Evolutionary conservation across 2,888 invertebrate genomes (phyloP).

Genomic region (Cylloceria caligata): DNA sequence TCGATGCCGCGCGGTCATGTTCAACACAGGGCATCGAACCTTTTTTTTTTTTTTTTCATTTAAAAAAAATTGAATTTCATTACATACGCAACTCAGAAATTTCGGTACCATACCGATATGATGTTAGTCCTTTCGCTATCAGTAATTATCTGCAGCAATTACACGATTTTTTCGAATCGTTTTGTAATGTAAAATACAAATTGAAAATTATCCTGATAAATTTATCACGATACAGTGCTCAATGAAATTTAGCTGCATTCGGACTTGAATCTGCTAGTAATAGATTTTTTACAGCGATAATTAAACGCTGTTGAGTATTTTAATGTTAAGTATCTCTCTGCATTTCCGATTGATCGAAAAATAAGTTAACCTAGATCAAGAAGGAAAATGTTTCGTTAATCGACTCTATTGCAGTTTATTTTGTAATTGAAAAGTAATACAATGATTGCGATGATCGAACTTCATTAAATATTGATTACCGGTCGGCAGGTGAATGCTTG

Average conservation of each 20-base stretch:
- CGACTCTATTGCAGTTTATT: background rate
- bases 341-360: background rate
- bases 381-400: background rate
- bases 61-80: background rate
- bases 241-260: too few species aligned
- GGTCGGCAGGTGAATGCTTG: background rate
- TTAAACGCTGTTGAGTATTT: too few species aligned
- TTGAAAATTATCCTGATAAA: too few species aligned
- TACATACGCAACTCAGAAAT: background rate
- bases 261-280: too few species aligned
- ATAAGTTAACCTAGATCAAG: background rate
- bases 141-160: background rate
- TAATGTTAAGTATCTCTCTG: background rate
- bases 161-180: background rate
- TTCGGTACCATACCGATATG: background rate
- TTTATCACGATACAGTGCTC: too few species aligned
- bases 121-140: background rate
- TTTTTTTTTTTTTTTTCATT: background rate
- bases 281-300: too few species aligned
- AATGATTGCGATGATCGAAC: background rate
- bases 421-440: too few species aligned
- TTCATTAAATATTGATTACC: background rate
- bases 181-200: too few species aligned
- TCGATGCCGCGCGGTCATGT: background rate
- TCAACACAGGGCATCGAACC: conserved; percentile 6